A percentile compares a stretch with the other conserved stretches of the same genome.
phyloP scores from a whole-genome alignment of 2,113 vertebrate species.

The Formicarius rufipectus region DNA sequence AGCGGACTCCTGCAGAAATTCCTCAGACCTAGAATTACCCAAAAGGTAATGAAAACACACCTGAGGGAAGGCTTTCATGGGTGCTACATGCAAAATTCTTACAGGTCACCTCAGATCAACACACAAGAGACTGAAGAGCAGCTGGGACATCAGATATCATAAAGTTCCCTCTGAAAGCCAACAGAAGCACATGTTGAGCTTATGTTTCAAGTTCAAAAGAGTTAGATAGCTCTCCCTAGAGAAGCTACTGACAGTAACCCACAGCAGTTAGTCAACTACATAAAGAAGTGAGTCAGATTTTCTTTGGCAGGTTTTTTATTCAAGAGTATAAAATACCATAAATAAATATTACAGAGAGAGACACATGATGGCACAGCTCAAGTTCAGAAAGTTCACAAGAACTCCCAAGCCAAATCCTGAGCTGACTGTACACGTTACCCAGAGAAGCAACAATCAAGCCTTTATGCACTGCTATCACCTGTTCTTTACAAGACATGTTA shows the following conservation, averaged over 20 bases:
- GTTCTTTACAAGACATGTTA: not conserved
- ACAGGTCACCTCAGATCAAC: not conserved
- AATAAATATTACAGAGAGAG: not conserved
- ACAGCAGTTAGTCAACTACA: not conserved
- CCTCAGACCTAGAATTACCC: not conserved
- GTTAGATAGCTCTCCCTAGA: not conserved
- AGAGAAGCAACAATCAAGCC: not conserved
- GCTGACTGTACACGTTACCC: not conserved
- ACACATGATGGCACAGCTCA: not conserved
- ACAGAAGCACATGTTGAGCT: not conserved
- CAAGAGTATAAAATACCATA: not conserved
- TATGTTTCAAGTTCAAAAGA: not conserved
- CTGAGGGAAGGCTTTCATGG: not conserved
- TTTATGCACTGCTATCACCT: not conserved
- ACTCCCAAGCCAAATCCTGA: not conserved
- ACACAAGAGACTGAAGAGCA: not conserved
- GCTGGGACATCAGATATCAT: not conserved
- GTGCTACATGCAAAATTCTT: not conserved
- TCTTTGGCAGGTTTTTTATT: not conserved
- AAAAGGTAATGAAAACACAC: not conserved
- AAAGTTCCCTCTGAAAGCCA: not conserved
- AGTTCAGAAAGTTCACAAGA: not conserved
- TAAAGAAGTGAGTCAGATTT: not conserved
- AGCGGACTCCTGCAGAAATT: not conserved
- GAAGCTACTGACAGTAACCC: not conserved